Evolutionary conservation across 2,888 invertebrate genomes (phyloP).

Genomic region (Cephus pygmeus): DNA sequence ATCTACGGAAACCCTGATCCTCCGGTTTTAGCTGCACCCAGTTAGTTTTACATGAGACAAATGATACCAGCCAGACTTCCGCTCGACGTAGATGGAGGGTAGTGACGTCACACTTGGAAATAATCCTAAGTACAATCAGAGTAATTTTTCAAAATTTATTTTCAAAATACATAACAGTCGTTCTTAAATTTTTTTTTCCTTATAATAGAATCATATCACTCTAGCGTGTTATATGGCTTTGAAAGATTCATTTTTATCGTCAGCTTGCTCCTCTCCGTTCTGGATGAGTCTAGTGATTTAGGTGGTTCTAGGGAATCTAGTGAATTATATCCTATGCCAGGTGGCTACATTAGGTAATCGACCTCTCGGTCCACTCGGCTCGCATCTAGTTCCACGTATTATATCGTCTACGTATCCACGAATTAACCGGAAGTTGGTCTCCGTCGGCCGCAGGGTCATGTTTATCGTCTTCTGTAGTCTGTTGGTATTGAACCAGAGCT

Average conservation of each 20-base stretch:
- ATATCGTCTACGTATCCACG: slow-evolving; percentile 56
- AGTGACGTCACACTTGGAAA: neutral
- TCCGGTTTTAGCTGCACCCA: slow-evolving; percentile 3
- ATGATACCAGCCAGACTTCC: neutral
- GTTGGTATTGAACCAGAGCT: slow-evolving; percentile 63
- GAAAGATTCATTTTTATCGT: neutral
- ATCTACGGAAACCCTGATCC: neutral
- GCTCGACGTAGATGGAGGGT: neutral
- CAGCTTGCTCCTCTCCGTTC: neutral
- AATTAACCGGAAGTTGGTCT: slow-evolving; percentile 59
- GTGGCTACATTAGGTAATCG: slow-evolving; percentile 42
- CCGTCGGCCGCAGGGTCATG: slow-evolving; percentile 48
- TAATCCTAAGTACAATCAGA: neutral
- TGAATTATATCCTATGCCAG: slow-evolving; percentile 50
- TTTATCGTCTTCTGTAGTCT: slow-evolving; percentile 62
- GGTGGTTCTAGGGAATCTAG: neutral
- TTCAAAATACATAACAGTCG: neutral
- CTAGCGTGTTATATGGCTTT: neutral
- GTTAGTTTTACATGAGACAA: neutral
- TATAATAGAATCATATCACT: neutral
- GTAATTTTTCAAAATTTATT: neutral
- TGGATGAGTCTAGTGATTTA: too few relatives aligned
- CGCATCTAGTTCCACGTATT: slow-evolving; percentile 58
- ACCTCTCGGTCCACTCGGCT: slow-evolving; percentile 30
- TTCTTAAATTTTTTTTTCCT: neutral